A percentile compares a stretch with the other conserved stretches of the same genome.
These are phyloP conservation scores for Platorchestia sp. DNA, from an alignment of 1,140 invertebrate genomes.

Conservation along the genomic window DNA sequence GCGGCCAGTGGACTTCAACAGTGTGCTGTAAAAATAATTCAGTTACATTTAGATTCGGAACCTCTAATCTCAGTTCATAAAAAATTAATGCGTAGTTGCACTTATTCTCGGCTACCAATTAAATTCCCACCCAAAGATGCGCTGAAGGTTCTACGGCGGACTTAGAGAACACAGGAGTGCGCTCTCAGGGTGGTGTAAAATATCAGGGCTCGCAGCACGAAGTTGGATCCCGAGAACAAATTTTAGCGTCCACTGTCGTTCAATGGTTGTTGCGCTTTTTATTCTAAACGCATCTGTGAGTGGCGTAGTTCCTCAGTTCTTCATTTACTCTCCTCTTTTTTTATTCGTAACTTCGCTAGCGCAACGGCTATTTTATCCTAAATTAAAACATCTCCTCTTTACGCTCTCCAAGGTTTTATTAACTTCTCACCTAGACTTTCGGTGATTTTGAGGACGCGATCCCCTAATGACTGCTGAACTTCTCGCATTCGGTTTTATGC, in stretches of 20 bases:
- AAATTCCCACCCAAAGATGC: neutral
- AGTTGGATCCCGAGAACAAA: neutral
- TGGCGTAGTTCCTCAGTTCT: neutral
- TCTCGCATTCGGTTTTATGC: slow-evolving; percentile 41
- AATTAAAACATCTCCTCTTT: neutral
- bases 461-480: slow-evolving; percentile 41
- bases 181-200: neutral
- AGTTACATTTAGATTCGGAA: neutral
- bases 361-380: neutral
- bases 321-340: neutral
- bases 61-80: neutral
- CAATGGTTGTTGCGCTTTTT: neutral
- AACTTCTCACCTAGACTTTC: neutral
- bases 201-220: neutral
- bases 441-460: slow-evolving; percentile 27
- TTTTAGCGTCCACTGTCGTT: neutral
- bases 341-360: neutral
- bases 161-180: neutral
- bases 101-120: neutral
- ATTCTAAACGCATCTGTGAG: neutral
- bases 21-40: neutral
- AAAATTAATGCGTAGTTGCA: neutral
- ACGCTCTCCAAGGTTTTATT: neutral
- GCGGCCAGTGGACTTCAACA: neutral
- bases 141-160: neutral